phyloP scores from a whole-genome alignment of 2,113 vertebrate genomes.

The Bungarus multicinctus region DNA sequence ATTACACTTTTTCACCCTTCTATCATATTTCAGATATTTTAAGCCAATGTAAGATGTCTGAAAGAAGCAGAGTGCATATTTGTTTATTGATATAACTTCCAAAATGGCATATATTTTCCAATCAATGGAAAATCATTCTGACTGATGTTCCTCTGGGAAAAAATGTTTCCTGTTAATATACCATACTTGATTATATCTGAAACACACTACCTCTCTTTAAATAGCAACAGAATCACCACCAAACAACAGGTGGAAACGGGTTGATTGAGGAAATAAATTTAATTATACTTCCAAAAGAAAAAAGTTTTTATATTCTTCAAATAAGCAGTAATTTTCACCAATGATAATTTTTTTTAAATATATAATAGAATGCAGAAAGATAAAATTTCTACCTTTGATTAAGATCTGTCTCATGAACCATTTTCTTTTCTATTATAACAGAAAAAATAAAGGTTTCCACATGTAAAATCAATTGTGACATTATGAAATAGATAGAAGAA shows the following conservation, averaged over 20 bases:
- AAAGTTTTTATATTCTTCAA: constrained; percentile 36
- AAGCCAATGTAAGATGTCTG: constrained; percentile 15
- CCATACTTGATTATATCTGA: constrained; percentile 44
- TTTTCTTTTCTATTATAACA: not conserved
- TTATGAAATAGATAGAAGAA: not conserved
- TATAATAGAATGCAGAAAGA: not conserved
- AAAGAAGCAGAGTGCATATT: constrained; percentile 21
- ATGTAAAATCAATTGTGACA: not conserved
- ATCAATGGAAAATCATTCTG: constrained; percentile 49
- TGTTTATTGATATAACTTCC: not conserved
- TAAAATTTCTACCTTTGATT: not conserved
- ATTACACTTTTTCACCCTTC: not conserved
- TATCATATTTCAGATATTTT: constrained; percentile 15
- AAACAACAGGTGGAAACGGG: constrained; percentile 50
- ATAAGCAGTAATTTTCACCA: constrained; percentile 32
- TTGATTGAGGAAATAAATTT: constrained; percentile 46
- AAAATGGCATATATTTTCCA: constrained; percentile 53
- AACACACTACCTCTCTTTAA: constrained; percentile 41
- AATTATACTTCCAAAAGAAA: constrained; percentile 29
- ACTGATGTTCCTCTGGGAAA: constrained; percentile 37
- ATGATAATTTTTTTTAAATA: constrained; percentile 18
- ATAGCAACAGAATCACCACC: constrained; percentile 43
- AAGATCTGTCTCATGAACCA: not conserved
- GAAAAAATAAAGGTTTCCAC: not conserved
- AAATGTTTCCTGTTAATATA: constrained; percentile 46